phyloP scores from a whole-genome alignment of 1,140 invertebrate genomes.

The Pristionchus pacificus region DNA sequence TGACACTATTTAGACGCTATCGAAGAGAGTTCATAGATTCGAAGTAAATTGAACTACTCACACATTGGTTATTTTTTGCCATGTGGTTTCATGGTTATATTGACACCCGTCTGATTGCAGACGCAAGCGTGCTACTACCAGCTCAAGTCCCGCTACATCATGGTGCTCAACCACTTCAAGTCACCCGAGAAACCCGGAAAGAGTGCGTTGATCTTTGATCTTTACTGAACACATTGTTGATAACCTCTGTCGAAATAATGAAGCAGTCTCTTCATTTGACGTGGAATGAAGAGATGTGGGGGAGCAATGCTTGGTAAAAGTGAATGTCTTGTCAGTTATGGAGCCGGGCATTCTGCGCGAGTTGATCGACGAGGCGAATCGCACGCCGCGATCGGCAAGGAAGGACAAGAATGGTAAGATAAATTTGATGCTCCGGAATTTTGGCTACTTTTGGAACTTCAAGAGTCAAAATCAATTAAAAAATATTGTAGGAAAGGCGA shows the following conservation, averaged over 20 bases:
- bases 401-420: background rate
- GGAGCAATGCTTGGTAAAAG: no score
- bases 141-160: constrained; percentile 39
- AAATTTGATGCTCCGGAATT: no score
- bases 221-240: background rate
- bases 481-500: constrained; percentile 10
- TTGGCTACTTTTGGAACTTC: no score
- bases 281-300: no score
- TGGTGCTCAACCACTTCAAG: constrained; percentile 42
- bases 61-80: no score
- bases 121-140: constrained; percentile 37
- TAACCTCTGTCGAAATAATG: no score
- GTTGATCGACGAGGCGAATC: constrained; percentile 27
- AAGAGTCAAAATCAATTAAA: constrained; percentile 9
- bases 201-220: constrained; percentile 13
- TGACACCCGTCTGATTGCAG: constrained; percentile 22
- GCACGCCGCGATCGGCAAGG: constrained; percentile 12
- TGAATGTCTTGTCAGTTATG: constrained; percentile 28
- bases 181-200: constrained; percentile 33
- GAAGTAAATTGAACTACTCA: no score
- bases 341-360: constrained; percentile 36
- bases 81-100: no score
- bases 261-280: no score
- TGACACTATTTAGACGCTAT: no score
- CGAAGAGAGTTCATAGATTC: no score